These are phyloP conservation scores for Nesogale talazaci DNA, from an alignment of 2,113 vertebrate species.

Conservation along the genomic window DNA sequence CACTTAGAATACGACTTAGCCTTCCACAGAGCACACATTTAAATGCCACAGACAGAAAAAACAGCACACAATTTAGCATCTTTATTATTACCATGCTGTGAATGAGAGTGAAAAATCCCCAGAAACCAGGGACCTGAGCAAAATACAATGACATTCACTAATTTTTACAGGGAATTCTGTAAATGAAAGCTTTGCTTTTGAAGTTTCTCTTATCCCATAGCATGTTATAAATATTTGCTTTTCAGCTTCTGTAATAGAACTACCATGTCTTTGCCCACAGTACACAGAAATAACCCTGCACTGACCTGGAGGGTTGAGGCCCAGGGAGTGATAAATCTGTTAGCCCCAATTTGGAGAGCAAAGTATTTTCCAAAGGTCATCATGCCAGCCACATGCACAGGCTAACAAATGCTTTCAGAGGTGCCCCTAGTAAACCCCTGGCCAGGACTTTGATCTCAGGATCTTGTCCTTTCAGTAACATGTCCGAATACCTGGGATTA, in stretches of 20 bases:
- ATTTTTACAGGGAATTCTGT: conserved; percentile 53
- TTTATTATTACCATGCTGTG: not conserved
- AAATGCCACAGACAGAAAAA: conserved; percentile 36
- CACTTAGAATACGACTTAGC: not conserved
- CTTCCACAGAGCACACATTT: not conserved
- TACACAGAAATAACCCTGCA: conserved; percentile 72
- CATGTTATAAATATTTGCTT: conserved; percentile 72
- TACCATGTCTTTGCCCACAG: conserved; percentile 47
- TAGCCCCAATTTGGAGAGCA: conserved; percentile 73
- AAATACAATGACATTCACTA: conserved; percentile 12
- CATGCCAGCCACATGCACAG: conserved; percentile 46
- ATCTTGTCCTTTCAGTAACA: conserved; percentile 75
- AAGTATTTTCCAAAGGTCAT: conserved; percentile 75
- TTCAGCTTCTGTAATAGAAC: conserved; percentile 57
- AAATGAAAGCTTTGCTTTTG: conserved; percentile 57
- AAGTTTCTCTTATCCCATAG: conserved; percentile 52
- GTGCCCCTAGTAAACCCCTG: conserved; percentile 75
- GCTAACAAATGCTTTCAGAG: conserved; percentile 71
- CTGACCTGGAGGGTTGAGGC: conserved; percentile 72
- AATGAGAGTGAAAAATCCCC: not conserved
- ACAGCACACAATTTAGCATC: not conserved
- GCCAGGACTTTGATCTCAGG: conserved; percentile 84
- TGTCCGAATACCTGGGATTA: conserved; percentile 78
- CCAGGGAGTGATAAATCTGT: conserved; percentile 78
- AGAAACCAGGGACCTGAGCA: not conserved